phyloP scores from a whole-genome alignment of 2,797 vertebrate species.

The Hydrophis major region DNA sequence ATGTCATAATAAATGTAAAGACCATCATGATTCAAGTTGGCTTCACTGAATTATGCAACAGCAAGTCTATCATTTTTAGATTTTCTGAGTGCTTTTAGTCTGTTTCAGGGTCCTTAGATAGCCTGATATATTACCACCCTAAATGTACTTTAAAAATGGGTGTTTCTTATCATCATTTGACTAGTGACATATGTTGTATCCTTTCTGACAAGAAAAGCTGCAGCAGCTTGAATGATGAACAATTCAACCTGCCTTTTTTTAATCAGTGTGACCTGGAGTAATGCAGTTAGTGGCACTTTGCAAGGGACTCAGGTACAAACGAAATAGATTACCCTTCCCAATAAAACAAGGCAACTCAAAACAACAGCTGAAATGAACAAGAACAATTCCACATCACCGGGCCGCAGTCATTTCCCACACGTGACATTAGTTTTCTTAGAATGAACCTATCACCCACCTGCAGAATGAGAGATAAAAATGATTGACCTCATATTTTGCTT shows the following conservation, averaged over 20 bases:
- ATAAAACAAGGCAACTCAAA: conserved; percentile 1
- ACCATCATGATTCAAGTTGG: neutral
- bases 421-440: neutral
- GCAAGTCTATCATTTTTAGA: conserved; percentile 3
- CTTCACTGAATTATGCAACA: conserved; percentile 11
- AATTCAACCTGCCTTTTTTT: conserved; percentile 35
- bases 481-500: neutral
- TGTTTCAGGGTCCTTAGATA: conserved; percentile 33
- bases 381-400: neutral
- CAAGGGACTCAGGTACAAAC: neutral
- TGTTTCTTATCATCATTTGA: neutral
- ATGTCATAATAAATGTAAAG: neutral
- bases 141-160: neutral
- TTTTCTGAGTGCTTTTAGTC: fast-evolving
- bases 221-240: fast-evolving
- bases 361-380: neutral
- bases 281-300: conserved; percentile 21
- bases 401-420: neutral
- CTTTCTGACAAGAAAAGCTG: neutral
- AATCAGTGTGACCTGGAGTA: neutral
- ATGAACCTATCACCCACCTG: neutral
- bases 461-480: neutral
- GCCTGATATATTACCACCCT: neutral
- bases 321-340: neutral
- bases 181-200: conserved; percentile 12